These are phyloP conservation scores for Aphodius granarius DNA, from an alignment of 2,888 invertebrate species.

Conservation along the genomic window DNA sequence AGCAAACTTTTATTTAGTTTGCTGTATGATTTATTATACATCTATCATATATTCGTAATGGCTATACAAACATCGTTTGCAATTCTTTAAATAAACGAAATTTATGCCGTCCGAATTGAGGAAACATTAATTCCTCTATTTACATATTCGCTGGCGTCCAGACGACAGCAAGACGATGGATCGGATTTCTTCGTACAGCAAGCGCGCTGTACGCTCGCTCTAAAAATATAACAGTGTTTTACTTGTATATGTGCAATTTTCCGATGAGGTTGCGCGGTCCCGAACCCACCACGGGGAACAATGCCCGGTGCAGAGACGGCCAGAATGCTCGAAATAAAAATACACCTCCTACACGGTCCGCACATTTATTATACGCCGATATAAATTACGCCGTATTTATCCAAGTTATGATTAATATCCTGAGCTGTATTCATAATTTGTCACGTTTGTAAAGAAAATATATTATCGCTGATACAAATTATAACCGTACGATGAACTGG, in stretches of 20 bases:
- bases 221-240: not conserved
- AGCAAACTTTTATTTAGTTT: not conserved
- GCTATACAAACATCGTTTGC: not conserved
- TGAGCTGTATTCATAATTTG: not conserved
- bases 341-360: slow-evolving; percentile 16
- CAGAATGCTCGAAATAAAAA: slow-evolving; percentile 20
- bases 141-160: not conserved
- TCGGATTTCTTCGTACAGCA: not conserved
- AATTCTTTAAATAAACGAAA: too few relatives aligned
- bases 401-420: not conserved
- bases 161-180: not conserved
- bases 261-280: not conserved
- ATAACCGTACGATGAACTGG: not conserved
- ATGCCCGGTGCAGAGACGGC: not conserved
- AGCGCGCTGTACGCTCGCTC: not conserved
- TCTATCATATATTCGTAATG: too few relatives aligned
- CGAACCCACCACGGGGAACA: not conserved
- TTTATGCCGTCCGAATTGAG: not conserved
- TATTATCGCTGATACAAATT: not conserved
- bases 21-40: not conserved
- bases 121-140: not conserved
- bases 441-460: not conserved
- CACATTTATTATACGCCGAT: not conserved
- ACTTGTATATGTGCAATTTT: not conserved
- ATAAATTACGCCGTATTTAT: not conserved